Evolutionary conservation across 2,888 invertebrate species (phyloP).

Genomic region (Cataglyphis rosenhaueri): DNA sequence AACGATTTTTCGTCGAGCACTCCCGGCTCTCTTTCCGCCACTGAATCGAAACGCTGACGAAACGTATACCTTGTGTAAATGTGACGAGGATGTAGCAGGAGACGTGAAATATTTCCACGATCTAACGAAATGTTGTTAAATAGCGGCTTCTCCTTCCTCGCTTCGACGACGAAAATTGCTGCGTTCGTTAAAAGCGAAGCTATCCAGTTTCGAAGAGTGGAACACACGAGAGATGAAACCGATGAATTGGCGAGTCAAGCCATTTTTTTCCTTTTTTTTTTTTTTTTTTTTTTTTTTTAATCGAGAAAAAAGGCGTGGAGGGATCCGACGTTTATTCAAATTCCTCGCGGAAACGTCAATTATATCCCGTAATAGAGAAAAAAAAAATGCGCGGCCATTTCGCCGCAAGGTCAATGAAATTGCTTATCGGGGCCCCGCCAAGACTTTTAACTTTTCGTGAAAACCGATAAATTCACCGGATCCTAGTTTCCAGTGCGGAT

Average conservation of each 20-base stretch:
- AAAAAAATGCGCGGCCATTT: neutral
- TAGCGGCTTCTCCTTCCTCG: neutral
- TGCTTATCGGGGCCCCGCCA: slow-evolving; percentile 13
- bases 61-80: slow-evolving; percentile 20
- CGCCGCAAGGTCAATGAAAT: slow-evolving; percentile 41
- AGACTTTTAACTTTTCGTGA: slow-evolving; percentile 43
- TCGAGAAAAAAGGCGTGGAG: slow-evolving; percentile 1
- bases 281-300: neutral
- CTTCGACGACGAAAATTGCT: neutral
- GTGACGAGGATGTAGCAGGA: neutral
- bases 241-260: neutral
- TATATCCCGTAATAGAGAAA: slow-evolving; percentile 24
- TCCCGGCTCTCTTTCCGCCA: slow-evolving; percentile 2
- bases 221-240: neutral
- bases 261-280: neutral
- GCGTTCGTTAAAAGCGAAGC: neutral
- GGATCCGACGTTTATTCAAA: slow-evolving; percentile 52
- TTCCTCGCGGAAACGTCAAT: slow-evolving; percentile 35
- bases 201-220: neutral
- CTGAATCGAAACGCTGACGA: slow-evolving; percentile 17
- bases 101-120: neutral
- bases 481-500: slow-evolving; percentile 45
- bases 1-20: slow-evolving; percentile 35
- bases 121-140: slow-evolving; percentile 8
- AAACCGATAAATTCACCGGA: slow-evolving; percentile 68